phyloP scores from a whole-genome alignment of 92 coral and sea anemone genomes.

The Montipora capitata region DNA sequence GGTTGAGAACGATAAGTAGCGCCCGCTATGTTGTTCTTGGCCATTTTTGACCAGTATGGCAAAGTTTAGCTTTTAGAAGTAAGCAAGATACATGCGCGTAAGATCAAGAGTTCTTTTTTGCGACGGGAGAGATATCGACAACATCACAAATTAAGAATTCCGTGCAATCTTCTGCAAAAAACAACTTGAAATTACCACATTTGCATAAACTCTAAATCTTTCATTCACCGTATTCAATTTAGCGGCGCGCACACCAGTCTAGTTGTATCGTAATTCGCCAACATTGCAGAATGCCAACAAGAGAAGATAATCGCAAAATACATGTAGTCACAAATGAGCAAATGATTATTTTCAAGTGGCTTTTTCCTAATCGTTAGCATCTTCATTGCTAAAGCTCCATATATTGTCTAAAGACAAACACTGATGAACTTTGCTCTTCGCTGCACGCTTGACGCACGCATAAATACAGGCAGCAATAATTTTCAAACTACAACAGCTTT shows the following conservation, averaged over 20 bases:
- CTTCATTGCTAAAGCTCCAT: neutral
- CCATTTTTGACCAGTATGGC: too few species aligned
- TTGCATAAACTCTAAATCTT: constrained; percentile 1
- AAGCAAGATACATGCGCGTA: too few species aligned
- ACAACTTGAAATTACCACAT: constrained; percentile 3
- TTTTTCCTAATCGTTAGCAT: neutral
- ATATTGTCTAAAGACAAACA: too few species aligned
- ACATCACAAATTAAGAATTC: neutral
- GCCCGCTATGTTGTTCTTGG: too few species aligned
- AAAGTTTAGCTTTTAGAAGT: too few species aligned
- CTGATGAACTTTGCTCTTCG: too few species aligned
- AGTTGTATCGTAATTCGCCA: neutral
- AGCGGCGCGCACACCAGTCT: constrained; percentile 1
- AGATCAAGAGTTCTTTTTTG: too few species aligned
- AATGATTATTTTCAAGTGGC: neutral
- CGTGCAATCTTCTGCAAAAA: constrained; percentile 7
- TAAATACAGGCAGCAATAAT: too few species aligned
- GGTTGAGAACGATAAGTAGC: too few species aligned
- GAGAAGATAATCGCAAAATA: neutral
- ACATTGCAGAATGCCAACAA: neutral
- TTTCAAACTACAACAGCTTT: too few species aligned
- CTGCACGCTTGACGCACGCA: too few species aligned
- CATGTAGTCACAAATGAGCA: neutral
- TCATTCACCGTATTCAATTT: neutral
- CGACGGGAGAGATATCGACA: too few species aligned